These are phyloP conservation scores for Eulemur mongoz DNA, from an alignment of 2,797 vertebrate species.

Conservation along the genomic window DNA sequence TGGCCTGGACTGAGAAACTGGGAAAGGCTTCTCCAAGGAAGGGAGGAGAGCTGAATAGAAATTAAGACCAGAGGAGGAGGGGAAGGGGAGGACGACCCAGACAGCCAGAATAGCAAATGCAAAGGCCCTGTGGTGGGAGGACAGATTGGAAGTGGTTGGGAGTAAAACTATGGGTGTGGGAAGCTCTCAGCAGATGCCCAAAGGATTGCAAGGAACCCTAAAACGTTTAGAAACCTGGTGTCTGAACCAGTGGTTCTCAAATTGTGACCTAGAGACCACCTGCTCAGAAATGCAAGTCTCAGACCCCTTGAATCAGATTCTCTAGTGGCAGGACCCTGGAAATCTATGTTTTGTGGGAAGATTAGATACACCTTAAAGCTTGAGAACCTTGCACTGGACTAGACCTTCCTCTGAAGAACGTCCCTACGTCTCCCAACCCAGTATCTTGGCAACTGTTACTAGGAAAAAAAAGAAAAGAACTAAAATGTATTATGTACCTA, in stretches of 20 bases:
- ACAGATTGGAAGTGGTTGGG: neutral
- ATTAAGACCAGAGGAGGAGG: neutral
- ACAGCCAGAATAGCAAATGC: neutral
- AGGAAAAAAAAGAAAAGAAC: neutral
- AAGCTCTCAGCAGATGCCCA: neutral
- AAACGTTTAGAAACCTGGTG: neutral
- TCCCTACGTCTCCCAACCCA: too few species aligned
- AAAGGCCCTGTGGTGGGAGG: neutral
- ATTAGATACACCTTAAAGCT: neutral
- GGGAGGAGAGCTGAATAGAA: neutral
- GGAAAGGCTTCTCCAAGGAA: neutral
- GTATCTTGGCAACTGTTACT: neutral
- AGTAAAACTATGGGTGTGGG: rapidly evolving
- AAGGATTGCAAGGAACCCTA: neutral
- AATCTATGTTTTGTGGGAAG: neutral
- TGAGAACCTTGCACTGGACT: neutral
- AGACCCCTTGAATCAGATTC: neutral
- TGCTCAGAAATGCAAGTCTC: neutral
- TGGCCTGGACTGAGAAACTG: neutral
- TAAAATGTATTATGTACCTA: neutral
- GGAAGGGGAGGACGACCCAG: neutral
- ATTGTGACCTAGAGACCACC: neutral
- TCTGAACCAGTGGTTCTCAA: neutral
- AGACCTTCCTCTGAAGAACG: too few species aligned
- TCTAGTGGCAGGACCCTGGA: neutral